Base-by-base conservation (phyloP, 2,888 invertebrate genomes). In the Cephus rjabovi region DNA sequence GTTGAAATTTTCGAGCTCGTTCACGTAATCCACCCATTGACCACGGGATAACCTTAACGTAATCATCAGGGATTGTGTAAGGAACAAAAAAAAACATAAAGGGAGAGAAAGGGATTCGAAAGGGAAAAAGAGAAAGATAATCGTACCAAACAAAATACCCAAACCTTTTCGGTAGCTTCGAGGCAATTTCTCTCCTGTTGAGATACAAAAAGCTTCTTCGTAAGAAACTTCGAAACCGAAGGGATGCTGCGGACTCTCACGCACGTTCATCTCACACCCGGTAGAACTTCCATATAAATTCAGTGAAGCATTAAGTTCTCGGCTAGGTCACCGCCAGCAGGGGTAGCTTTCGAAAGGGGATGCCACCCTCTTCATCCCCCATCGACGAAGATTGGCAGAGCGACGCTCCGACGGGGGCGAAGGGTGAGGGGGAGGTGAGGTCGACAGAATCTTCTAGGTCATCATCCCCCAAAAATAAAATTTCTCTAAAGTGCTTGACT, bases 301-400 rank as follows among this genome's bases (percentile, higher is more conserved):
- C 71, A 71, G 71, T 71, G 71, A 71, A 71, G 71, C 71, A 30
- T 71, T 71, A 11, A 23, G 31, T 71, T 31, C 33, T 15, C 71
- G 71, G 9, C 9, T 56, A 23, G 56, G 56, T 56, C 56, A 56
- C 56, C 56, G 2, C 23, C 23, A 23, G 23, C 23, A 56, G 56
- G 56, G 56, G 56, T 56, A 23, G 23, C 23, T 9, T 15, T 56
- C 56, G 23, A 23, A 56, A 9, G 23, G 23, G 56, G 56, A 23
- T 56, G 56, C 56, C 6, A 40, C 2, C 40, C 40, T 9, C 23
- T 56, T 56, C 56, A 23, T 56, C 23, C 56, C 71, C 33, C 34
- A 31, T 71, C 31, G 15, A 71, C 71, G 71, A 31, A 31, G 31
- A 31, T 34, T 33, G 31, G 33, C 33, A 15, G 33, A 71, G 34